These are phyloP conservation scores for Cryptocheilus praepositus DNA, from an alignment of 2,888 invertebrate species.

Conservation along the genomic window DNA sequence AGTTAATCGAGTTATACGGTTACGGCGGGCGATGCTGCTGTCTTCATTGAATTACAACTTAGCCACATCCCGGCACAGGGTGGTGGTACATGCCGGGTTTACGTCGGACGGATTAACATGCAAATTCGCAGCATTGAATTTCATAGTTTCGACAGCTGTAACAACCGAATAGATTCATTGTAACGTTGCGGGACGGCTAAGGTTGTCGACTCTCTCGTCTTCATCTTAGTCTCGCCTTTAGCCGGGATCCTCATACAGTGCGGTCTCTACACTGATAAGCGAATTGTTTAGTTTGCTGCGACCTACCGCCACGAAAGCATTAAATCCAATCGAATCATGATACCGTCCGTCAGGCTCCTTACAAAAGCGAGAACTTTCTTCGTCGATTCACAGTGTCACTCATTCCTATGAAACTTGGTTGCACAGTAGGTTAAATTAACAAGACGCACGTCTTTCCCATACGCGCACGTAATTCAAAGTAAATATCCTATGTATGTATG, in stretches of 20 bases:
- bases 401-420: no score
- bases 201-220: neutral
- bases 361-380: neutral
- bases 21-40: conserved; percentile 57
- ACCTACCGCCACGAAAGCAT: conserved; percentile 34
- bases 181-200: conserved; percentile 35
- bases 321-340: conserved; percentile 43
- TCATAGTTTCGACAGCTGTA: conserved; percentile 72
- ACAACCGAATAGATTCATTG: conserved; percentile 63
- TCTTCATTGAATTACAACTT: conserved; percentile 71
- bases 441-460: no score
- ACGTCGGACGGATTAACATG: conserved; percentile 66
- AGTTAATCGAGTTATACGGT: conserved; percentile 66
- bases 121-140: conserved; percentile 70
- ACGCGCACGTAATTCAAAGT: no score
- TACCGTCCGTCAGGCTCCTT: conserved; percentile 24
- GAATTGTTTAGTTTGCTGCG: conserved; percentile 53
- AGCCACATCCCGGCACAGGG: conserved; percentile 59
- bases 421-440: no score
- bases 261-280: conserved; percentile 42
- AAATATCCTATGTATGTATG: no score
- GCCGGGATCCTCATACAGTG: neutral
- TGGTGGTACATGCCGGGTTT: conserved; percentile 53
- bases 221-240: no score
- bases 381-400: no score